Conservation (phyloP, 2,888 invertebrate genomes). For the Sarcophaga rosellei region DNA sequence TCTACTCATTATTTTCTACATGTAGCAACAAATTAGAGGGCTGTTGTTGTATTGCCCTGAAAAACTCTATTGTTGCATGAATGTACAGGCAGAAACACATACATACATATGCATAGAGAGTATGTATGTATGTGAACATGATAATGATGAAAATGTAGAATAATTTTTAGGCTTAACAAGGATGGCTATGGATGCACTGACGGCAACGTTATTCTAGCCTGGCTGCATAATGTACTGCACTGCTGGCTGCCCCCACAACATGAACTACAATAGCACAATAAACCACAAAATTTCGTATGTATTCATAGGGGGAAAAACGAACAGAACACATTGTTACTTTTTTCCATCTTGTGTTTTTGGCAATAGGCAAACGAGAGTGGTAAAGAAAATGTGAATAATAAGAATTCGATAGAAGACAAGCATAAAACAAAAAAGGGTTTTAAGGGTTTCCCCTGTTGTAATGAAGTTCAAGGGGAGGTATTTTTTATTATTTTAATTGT, state of each 20-base stretch:
- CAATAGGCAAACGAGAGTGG: not conserved
- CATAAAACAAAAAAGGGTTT: not conserved
- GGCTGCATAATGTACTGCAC: too few relatives aligned
- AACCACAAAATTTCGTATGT: slow-evolving; percentile 60
- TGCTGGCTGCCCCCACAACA: slow-evolving; percentile 7
- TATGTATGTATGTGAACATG: not conserved
- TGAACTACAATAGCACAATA: slow-evolving; percentile 42
- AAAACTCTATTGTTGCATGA: too few relatives aligned
- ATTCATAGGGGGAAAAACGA: not conserved
- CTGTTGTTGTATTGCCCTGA: not conserved
- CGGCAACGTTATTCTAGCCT: not conserved
- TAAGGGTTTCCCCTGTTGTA: slow-evolving; percentile 22
- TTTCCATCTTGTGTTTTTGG: slow-evolving; percentile 25
- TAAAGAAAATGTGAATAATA: not conserved
- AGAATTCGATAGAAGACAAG: too few relatives aligned
- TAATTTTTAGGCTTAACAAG: slow-evolving; percentile 1
- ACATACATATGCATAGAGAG: too few relatives aligned
- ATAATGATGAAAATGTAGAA: slow-evolving; percentile 27
- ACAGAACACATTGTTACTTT: too few relatives aligned
- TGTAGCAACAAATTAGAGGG: slow-evolving; percentile 25
- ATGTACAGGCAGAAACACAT: not conserved
- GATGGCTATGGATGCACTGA: not conserved
- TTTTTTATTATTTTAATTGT: not conserved
- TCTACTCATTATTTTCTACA: slow-evolving; percentile 2
- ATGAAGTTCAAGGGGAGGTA: not conserved